Conservation (phyloP, 2,113 vertebrate species). For the Nycticebus coucang region DNA sequence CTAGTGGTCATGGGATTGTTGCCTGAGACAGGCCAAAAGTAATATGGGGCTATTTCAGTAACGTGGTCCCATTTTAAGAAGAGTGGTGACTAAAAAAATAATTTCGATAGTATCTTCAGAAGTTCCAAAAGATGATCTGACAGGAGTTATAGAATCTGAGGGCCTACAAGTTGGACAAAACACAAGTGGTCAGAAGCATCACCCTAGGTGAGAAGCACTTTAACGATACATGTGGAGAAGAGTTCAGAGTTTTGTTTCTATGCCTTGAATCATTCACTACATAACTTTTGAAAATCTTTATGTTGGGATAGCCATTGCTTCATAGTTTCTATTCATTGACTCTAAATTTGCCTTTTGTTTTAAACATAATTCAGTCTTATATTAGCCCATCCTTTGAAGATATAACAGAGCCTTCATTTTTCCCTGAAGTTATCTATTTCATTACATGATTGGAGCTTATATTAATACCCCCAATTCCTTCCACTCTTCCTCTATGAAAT, state of each 20-base stretch:
- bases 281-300: background rate
- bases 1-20: background rate
- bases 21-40: background rate
- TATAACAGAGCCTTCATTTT: background rate
- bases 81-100: background rate
- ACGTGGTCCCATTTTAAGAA: background rate
- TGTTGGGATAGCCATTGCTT: background rate
- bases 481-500: background rate
- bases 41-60: background rate
- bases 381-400: background rate
- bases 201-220: background rate
- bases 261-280: background rate
- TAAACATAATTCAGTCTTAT: background rate
- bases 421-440: background rate
- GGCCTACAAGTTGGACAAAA: background rate
- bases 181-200: background rate
- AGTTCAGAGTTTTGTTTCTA: background rate
- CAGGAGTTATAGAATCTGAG: background rate
- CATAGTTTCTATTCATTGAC: background rate
- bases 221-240: background rate
- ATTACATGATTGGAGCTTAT: background rate
- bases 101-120: background rate
- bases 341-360: background rate
- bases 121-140: background rate
- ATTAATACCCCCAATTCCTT: background rate